A percentile compares a stretch with the other conserved stretches of the same genome.
phyloP scores from a whole-genome alignment of 2,888 invertebrate genomes.

The Spisula subtruncata region DNA sequence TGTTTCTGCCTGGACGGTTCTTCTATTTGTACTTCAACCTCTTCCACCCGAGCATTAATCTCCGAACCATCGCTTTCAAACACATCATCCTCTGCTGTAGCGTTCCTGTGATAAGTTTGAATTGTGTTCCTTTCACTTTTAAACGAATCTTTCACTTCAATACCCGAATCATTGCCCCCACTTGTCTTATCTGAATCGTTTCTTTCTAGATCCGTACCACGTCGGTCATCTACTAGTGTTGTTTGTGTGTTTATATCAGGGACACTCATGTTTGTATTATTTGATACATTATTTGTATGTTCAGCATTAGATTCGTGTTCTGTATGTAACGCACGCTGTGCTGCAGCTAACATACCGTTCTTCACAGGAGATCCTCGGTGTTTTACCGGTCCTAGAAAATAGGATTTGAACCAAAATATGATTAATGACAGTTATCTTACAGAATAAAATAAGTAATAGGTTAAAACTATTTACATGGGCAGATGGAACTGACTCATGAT shows the following conservation, averaged over 20 bases:
- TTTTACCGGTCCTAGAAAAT: neutral
- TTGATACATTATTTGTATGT: slow-evolving; percentile 1
- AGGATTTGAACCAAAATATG: too few relatives aligned
- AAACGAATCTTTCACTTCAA: slow-evolving; percentile 63
- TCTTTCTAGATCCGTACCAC: slow-evolving; percentile 51
- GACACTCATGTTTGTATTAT: neutral
- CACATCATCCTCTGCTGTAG: slow-evolving; percentile 49
- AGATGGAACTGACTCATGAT: too few relatives aligned
- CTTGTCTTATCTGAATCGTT: slow-evolving; percentile 66
- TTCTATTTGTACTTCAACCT: slow-evolving; percentile 74
- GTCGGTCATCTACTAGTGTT: neutral
- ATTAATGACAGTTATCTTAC: too few relatives aligned
- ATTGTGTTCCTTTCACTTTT: slow-evolving; percentile 51
- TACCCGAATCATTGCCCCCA: slow-evolving; percentile 64
- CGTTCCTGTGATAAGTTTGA: neutral
- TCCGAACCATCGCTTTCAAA: slow-evolving; percentile 70
- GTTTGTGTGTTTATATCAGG: neutral
- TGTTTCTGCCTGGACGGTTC: slow-evolving; percentile 62
- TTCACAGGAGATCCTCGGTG: slow-evolving; percentile 26
- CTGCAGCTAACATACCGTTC: slow-evolving; percentile 1
- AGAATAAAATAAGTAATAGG: too few relatives aligned
- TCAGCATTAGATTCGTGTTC: neutral
- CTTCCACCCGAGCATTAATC: slow-evolving; percentile 56
- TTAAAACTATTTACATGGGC: too few relatives aligned
- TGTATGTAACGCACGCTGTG: neutral